Evolutionary conservation across 2,797 vertebrate genomes (phyloP).

Genomic region (Pelobates cultripes): DNA sequence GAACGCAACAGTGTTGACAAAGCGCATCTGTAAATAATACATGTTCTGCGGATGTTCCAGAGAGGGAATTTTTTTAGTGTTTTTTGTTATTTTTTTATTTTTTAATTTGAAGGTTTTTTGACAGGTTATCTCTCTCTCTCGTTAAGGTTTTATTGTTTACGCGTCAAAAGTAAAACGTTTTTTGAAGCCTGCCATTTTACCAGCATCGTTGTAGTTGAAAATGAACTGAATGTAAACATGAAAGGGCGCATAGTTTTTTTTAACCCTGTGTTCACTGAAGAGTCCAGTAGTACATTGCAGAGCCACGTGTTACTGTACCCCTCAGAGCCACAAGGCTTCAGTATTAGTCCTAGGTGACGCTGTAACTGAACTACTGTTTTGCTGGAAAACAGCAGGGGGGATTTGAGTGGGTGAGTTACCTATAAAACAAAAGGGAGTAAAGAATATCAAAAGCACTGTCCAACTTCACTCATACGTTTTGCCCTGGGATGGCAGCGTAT

Average conservation of each 20-base stretch:
- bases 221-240: conserved; percentile 89
- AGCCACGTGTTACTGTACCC: conserved; percentile 45
- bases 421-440: conserved; percentile 76
- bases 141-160: conserved; percentile 78
- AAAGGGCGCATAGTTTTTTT: conserved; percentile 77
- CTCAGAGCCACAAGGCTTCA: conserved; percentile 59
- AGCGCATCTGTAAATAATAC: conserved; percentile 91
- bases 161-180: conserved; percentile 47
- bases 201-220: conserved; percentile 89
- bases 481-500: conserved; percentile 75
- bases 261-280: conserved; percentile 43
- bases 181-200: conserved; percentile 87
- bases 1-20: conserved; percentile 90
- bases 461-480: conserved; percentile 83
- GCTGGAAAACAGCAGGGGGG: conserved; percentile 69
- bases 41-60: conserved; percentile 90
- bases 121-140: conserved; percentile 86
- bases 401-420: conserved; percentile 83
- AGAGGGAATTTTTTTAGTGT: conserved; percentile 79
- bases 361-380: conserved; percentile 85
- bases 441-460: conserved; percentile 81
- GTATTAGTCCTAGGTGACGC: conserved; percentile 87
- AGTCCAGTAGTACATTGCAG: conserved; percentile 35
- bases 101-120: conserved; percentile 87
- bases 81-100: conserved; percentile 76